Base-by-base conservation (phyloP, 1,140 invertebrate species). In the Hyles vespertilio region DNA sequence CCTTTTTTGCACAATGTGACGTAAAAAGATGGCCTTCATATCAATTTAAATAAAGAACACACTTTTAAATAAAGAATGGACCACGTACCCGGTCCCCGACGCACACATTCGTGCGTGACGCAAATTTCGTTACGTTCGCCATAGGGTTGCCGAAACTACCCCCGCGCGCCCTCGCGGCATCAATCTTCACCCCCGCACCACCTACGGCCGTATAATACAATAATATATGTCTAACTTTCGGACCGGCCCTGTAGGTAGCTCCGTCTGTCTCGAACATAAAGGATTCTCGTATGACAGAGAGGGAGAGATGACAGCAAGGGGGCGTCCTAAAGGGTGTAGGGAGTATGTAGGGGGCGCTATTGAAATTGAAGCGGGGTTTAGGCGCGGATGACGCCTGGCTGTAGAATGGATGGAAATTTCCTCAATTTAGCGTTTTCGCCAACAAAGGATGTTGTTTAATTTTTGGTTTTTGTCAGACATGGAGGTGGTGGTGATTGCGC, bases 351-450 rank as follows among this genome's bases (percentile, higher is more conserved):
- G 83, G 75, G 85, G 77, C 69, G 77, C 83, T 88, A 88, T 88
- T 88, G 85, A 88, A 88, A 88, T 88, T 88, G 85, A 88, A 87
- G 85, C 85, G 78, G 79, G 82, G 79, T 79, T 88, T 87, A 87
- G 84, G 83, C 84, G 83, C 80, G 85, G 85, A 88, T 88, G 85
- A 88, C 84, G 85, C 79, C 82, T 81, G 85, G 81, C 73, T 84
- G 81, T 81, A 88, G 85, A 88, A 88, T 86, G 83, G 85, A 88
- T 88, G 85, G 84, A 88, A 88, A 88, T 88, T 88, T 88, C 84
- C 85, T 88, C 84, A 88, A 88, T 88, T 88, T 88, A 85, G 77
- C 85, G 78, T 86, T 87, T 85, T 85, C 81, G 74, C 82, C 84
- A 84, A 88, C 85, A 88, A 88, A 88, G 82, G 79, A 80, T 78